phyloP scores from a whole-genome alignment of 2,888 invertebrate genomes.

The Cordilura impudica region DNA sequence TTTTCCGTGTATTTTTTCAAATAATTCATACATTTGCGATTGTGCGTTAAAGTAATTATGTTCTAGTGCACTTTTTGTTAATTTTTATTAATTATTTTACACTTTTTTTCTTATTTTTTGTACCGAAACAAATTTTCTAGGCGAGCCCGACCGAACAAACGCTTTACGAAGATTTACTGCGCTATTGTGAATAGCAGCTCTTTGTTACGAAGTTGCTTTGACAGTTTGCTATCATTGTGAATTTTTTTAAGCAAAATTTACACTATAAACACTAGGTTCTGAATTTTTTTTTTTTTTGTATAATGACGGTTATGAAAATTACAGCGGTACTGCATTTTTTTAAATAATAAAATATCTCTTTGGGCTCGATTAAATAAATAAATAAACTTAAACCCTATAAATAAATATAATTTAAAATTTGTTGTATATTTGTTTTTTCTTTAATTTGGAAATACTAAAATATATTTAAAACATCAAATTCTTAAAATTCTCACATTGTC shows the following conservation, averaged over 20 bases:
- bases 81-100: constrained; percentile 60
- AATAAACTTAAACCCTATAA: too few relatives aligned
- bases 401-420: too few relatives aligned
- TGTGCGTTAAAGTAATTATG: constrained; percentile 49
- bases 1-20: constrained; percentile 11
- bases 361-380: too few relatives aligned
- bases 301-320: too few relatives aligned
- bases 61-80: constrained; percentile 32
- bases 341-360: too few relatives aligned
- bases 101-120: constrained; percentile 48
- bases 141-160: constrained; percentile 61
- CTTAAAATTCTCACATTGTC: too few relatives aligned
- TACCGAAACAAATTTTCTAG: constrained; percentile 62
- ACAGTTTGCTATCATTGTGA: constrained; percentile 48
- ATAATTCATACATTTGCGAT: constrained; percentile 42
- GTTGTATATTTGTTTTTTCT: too few relatives aligned
- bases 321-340: too few relatives aligned
- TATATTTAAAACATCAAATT: too few relatives aligned
- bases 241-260: constrained; percentile 11
- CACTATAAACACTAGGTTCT: background rate
- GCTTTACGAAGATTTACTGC: constrained; percentile 57
- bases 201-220: constrained; percentile 50
- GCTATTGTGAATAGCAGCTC: constrained; percentile 44
- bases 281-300: too few relatives aligned
- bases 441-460: too few relatives aligned